Base-by-base conservation (phyloP, 1,140 invertebrate species). In the Goniozus legneri region DNA sequence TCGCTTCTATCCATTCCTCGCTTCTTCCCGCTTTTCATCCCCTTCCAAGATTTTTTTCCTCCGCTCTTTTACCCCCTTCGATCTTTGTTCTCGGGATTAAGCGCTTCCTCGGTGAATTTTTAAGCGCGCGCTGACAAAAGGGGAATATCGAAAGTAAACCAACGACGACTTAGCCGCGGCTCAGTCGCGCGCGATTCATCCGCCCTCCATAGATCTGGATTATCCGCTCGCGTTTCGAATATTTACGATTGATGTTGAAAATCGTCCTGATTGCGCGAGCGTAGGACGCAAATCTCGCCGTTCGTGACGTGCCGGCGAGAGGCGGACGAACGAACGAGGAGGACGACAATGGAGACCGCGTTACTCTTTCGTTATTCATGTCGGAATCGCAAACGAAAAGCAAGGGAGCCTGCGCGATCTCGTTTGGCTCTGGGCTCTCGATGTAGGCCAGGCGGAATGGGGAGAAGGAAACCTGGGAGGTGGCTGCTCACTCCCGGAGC, bases 161-260 rank as follows among this genome's bases (percentile, higher is more conserved):
- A n/a, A n/a, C n/a, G n/a, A n/a, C n/a, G n/a, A n/a, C n/a, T n/a
- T n/a, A n/a, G n/a, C n/a, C n/a, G n/a, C n/a, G n/a, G n/a, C n/a
- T n/a, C n/a, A n/a, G n/a, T n/a, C n/a, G 60, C 56, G 56, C 52
- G 54, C 57, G 54, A 64, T 62, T 67, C 58, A 61, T 66, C 57
- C 44, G 44, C 49, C 32, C 41, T 49, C 59, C 58, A 50, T 64
- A 63, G 58, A 67, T 67, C 60, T 62, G 50, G 67, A 69, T 71
- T 71, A 72, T 71, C 64, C 60, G 48, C 56, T n/a, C 54, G 56
- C 69, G 64, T 69, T 70, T 68, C 65, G 56, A 56, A 62, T 71
- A 62, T 67, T 71, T 71, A 71, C 54, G 64, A 58, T 56, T 51
- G n/a, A n/a, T n/a, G n/a, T n/a, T n/a, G n/a, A n/a, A n/a, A n/a